phyloP scores from a whole-genome alignment of 1,140 invertebrate species.

The Fopius arisanus region DNA sequence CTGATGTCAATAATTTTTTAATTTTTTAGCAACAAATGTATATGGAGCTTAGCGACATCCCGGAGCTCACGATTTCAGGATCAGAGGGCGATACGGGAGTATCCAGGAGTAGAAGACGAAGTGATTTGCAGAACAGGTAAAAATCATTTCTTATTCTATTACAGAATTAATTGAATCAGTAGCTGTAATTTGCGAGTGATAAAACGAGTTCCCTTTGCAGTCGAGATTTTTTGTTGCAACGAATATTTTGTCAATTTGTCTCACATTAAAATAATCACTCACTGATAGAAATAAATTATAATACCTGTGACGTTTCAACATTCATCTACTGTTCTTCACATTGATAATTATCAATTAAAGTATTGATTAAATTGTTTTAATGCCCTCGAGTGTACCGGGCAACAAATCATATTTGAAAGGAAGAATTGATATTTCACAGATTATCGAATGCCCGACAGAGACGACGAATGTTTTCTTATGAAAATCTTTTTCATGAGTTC shows the following conservation, averaged over 20 bases:
- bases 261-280: no score
- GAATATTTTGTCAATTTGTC: no score
- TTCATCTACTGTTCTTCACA: background rate
- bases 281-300: no score
- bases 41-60: conserved; percentile 17
- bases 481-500: conserved; percentile 69
- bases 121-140: background rate
- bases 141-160: background rate
- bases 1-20: background rate
- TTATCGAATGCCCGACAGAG: conserved; percentile 15
- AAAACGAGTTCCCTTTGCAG: no score
- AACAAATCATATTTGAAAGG: no score
- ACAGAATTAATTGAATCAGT: background rate
- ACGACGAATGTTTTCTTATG: conserved; percentile 44
- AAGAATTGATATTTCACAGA: conserved; percentile 22
- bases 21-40: conserved; percentile 4
- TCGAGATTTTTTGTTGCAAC: no score
- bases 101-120: background rate
- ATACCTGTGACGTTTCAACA: no score
- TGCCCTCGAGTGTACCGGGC: background rate
- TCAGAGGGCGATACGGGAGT: background rate
- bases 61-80: background rate
- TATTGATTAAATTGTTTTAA: background rate
- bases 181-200: background rate
- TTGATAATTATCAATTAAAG: background rate